Evolutionary conservation across 1,140 invertebrate species (phyloP), one percentile per base, ranked within the genome.

Genomic region (Drosophila nasuta): DNA sequence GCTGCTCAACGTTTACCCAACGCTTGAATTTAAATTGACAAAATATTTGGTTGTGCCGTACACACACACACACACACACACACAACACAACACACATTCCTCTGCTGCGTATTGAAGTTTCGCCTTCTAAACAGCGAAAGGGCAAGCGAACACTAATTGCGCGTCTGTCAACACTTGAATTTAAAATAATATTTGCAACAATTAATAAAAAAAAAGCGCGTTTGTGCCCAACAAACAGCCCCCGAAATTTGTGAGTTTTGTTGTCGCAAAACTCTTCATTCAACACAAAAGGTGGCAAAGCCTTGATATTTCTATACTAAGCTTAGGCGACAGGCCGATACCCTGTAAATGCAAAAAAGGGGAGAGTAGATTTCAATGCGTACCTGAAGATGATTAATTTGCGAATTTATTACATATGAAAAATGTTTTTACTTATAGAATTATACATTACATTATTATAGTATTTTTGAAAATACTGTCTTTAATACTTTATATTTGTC

Each of bases 121-220:
- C n/a, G 65, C 62, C 35, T 48, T 71, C 51, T 43, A 58, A 48
- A 58, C 76, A 43, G 41, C n/a, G n/a, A 20, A 28, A 15, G 17
- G 20, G 13, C 17, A 13, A 49, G 35, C 35, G 46, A 64, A 52
- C 74, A 67, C 75, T 85, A 81, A 85, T 89, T 81, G 85, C 69
- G 71, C 70, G 86, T 70, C 71, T 81, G 85, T 76, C 81, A 81
- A 81, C 77, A 82, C 83, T 77, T 41, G 65, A 81, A 78, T 75
- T 80, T 71, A 68, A 72, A 88, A 88, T 87, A 87, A 88, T 83
- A 88, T 88, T 88, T 88, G 70, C 80, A 82, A 80, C 83, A 88
- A 88, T 87, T 87, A 87, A 81, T 48, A 48, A 45, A 68, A 54
- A 86, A 13, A 13, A 79, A 38, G 8, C 51, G 48, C 76, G 73